Evolutionary conservation across 2,113 vertebrate species (phyloP), one percentile per base, ranked within the genome.

Genomic region (Grantiella picta): DNA sequence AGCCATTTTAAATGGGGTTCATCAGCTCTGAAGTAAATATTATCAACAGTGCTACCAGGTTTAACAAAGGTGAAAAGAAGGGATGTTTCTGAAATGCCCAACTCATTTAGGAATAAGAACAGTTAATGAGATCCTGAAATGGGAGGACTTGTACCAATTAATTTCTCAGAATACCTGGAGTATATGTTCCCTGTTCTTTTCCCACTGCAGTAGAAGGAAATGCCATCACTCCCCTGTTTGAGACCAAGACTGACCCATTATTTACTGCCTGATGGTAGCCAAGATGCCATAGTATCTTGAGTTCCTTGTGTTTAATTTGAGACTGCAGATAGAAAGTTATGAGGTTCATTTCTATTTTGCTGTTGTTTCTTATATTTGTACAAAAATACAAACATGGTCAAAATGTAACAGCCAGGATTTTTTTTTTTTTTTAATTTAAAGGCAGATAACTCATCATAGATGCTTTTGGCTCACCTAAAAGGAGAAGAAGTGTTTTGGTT

Each of bases 111-210:
- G 70, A 56, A 61, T 80, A n/a, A 94, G 79, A 89, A 90, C 38
- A 86, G 65, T 80, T 76, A 86, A 76, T 65, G 56, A 61, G 47
- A 52, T 90, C 42, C 87, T 94, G 57, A 88, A 76, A 92, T 82
- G 66, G 80, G 45, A 95, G 28, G 82, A 86, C 72, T 96, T 80
- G 63, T 87, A 97, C 85, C 86, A 94, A 97, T 71, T 71, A 92
- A 94, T 69, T 95, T 93, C 52, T 93, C 70, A 88, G 81, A 95
- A 92, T 94, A 81, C 52, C 89, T 96, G 73, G 35, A 78, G 88
- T 95, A 52, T 90, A 75, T 80, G 88, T 75, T 28, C 42, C 47
- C 21, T 59, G 45, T 45, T 83, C n/a, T 78, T 49, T 86, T 81
- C 25, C 71, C 68, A 52, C 15, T 50, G 59, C 40, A 86, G 24